These are phyloP conservation scores for Seira musarum DNA, from an alignment of 2,888 invertebrate genomes.

Conservation along the genomic window DNA sequence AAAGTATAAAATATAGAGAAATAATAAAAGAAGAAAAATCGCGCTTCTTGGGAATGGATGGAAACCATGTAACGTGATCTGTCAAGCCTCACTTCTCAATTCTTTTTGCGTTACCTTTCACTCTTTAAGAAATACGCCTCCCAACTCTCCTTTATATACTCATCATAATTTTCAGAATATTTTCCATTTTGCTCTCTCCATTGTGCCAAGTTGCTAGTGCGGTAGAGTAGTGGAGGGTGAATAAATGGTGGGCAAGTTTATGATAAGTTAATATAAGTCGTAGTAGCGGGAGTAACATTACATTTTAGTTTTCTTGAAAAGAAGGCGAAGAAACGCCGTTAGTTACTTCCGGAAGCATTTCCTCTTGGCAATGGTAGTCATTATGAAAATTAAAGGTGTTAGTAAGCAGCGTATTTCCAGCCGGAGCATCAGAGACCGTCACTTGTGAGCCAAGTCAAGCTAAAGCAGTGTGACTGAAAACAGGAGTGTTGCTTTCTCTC, in stretches of 20 bases:
- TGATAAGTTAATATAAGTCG: too few relatives aligned
- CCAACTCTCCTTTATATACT: background rate
- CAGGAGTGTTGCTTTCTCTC: background rate
- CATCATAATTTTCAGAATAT: background rate
- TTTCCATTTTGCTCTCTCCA: too few relatives aligned
- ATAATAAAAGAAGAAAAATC: constrained; percentile 32
- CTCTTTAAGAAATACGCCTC: too few relatives aligned
- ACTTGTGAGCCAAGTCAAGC: background rate
- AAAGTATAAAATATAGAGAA: constrained; percentile 25
- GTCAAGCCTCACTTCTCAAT: constrained; percentile 51
- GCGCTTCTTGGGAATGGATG: constrained; percentile 32
- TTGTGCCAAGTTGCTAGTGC: too few relatives aligned
- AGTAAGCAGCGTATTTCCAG: background rate
- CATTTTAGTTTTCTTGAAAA: background rate
- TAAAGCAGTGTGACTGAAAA: background rate
- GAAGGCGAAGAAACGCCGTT: constrained; percentile 24
- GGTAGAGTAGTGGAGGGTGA: too few relatives aligned
- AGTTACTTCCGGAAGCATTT: constrained; percentile 54
- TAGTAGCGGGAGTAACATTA: too few relatives aligned
- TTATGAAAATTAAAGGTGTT: constrained; percentile 57
- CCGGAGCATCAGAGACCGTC: background rate
- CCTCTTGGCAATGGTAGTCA: constrained; percentile 44
- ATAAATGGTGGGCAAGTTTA: too few relatives aligned
- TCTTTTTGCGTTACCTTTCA: too few relatives aligned
- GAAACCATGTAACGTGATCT: constrained; percentile 57